Percentiles rank a stretch among this genome's conserved stretches.
Evolutionary conservation across 92 coral and sea anemone species (phyloP).

Genomic region (Paramuricea clavata): DNA sequence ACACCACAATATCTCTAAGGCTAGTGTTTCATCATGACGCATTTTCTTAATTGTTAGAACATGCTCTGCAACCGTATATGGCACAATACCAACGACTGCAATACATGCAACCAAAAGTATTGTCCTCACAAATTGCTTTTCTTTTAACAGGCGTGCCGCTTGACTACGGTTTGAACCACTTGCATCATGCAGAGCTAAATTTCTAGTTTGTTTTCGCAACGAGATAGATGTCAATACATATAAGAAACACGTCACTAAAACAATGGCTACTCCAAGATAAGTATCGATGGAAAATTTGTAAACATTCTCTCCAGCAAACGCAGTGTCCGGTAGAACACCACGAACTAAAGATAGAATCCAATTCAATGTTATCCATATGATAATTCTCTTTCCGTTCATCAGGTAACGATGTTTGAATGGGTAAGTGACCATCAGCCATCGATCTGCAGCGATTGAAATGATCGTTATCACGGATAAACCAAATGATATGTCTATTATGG

Average conservation of each 20-base stretch:
- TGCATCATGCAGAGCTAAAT: not conserved
- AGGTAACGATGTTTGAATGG: not conserved
- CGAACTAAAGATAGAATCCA: not conserved
- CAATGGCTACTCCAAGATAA: not conserved
- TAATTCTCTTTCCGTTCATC: not conserved
- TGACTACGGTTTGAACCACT: not conserved
- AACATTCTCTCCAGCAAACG: not conserved
- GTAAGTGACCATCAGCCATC: not conserved
- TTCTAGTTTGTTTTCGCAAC: not conserved
- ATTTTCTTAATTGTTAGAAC: not conserved
- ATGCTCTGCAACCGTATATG: not conserved
- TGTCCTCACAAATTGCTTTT: not conserved
- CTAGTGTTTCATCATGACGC: not conserved
- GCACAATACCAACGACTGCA: not conserved
- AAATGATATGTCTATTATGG: not conserved
- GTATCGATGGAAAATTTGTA: not conserved
- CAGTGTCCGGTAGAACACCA: not conserved
- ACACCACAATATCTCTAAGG: not conserved
- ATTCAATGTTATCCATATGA: not conserved
- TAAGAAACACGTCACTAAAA: not conserved
- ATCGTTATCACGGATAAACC: not conserved
- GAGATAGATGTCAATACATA: not conserved
- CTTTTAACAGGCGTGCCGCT: not conserved
- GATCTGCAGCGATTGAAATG: not conserved
- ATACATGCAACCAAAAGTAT: not conserved